phyloP scores from a whole-genome alignment of 2,113 vertebrate species.

The Saguinus midas region DNA sequence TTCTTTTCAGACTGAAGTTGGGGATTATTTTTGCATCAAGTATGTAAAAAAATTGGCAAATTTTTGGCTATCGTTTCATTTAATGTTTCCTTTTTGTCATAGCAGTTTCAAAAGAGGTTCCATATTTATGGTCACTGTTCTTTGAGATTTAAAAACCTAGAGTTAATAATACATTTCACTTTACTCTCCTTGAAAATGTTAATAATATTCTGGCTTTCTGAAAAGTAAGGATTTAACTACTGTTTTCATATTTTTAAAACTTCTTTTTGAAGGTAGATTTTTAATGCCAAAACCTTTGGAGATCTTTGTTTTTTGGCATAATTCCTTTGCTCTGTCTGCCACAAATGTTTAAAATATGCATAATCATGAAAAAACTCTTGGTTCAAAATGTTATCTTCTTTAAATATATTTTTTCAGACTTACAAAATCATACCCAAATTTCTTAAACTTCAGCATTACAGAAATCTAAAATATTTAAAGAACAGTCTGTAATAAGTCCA shows the following conservation, averaged over 20 bases:
- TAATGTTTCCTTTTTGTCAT: conserved; percentile 4
- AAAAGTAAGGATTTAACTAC: background rate
- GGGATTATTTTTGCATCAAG: background rate
- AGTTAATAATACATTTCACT: background rate
- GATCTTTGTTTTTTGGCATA: background rate
- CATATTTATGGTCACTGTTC: background rate
- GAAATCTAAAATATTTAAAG: background rate
- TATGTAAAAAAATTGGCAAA: background rate
- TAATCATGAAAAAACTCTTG: background rate
- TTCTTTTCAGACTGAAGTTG: conserved; percentile 33
- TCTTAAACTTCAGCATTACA: background rate
- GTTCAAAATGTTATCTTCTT: background rate
- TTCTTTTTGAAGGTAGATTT: background rate
- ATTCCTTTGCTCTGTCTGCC: background rate
- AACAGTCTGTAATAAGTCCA: background rate
- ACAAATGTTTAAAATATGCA: conserved; percentile 7
- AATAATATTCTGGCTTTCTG: background rate
- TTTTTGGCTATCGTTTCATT: background rate
- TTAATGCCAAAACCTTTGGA: background rate
- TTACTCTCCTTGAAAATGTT: conserved; percentile 2
- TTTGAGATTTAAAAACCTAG: background rate
- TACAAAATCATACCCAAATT: background rate
- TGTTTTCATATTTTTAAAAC: background rate
- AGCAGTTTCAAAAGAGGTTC: background rate
- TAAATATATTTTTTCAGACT: background rate